Conservation (phyloP, 2,797 vertebrate genomes). For the Lagorchestes hirsutus region DNA sequence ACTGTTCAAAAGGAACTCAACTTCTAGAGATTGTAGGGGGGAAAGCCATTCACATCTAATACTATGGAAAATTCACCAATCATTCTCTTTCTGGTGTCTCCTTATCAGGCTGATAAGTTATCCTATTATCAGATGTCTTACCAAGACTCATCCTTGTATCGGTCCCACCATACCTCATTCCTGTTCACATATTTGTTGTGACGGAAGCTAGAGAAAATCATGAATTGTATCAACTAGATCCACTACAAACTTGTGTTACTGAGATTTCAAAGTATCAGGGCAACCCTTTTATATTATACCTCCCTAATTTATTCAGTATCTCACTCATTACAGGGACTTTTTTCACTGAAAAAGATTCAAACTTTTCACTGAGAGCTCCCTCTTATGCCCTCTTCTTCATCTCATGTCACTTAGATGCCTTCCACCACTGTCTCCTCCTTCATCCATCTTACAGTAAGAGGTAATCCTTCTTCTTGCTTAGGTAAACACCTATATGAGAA, state of each 20-base stretch:
- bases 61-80: not conserved
- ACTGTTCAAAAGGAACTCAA: not conserved
- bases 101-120: no score
- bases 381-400: not conserved
- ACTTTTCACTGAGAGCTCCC: not conserved
- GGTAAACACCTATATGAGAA: not conserved
- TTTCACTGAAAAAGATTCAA: not conserved
- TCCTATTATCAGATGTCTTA: not conserved
- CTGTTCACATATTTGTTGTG: not conserved
- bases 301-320: not conserved
- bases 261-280: not conserved
- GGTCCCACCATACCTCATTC: not conserved
- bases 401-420: not conserved
- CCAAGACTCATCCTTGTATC: no score
- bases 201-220: not conserved
- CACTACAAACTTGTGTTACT: not conserved
- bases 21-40: not conserved
- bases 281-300: not conserved
- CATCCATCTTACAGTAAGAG: not conserved
- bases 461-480: not conserved
- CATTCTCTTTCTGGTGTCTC: no score
- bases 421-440: not conserved
- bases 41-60: not conserved
- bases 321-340: not conserved
- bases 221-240: not conserved